phyloP scores from a whole-genome alignment of 2,888 invertebrate species.

The Rhamnusium bicolor region DNA sequence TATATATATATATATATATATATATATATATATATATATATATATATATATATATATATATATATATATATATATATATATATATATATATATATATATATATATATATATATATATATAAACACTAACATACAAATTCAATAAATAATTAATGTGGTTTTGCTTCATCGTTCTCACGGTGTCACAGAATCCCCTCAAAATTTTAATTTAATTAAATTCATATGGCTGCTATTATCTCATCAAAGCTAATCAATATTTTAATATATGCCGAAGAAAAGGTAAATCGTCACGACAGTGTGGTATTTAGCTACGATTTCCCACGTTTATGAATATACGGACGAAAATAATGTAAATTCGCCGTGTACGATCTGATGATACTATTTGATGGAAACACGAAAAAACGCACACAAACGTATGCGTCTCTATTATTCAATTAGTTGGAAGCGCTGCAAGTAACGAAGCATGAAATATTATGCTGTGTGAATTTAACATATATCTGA shows the following conservation, averaged over 20 bases:
- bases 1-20: no score
- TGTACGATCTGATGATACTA: constrained; percentile 49
- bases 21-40: no score
- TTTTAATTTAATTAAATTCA: constrained; percentile 46
- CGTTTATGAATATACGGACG: constrained; percentile 48
- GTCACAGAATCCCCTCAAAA: constrained; percentile 46
- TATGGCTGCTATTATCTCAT: constrained; percentile 54
- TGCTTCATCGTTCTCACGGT: constrained; percentile 10
- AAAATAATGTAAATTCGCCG: constrained; percentile 50
- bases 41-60: no score
- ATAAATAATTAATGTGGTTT: neutral
- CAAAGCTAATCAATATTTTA: constrained; percentile 56
- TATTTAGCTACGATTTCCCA: constrained; percentile 52
- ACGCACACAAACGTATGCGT: constrained; percentile 42
- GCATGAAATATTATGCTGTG: constrained; percentile 48
- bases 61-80: no score
- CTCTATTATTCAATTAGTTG: constrained; percentile 54
- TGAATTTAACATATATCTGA: constrained; percentile 49
- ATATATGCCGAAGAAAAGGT: constrained; percentile 57
- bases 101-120: no score
- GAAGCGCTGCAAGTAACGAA: constrained; percentile 45
- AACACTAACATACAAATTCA: no score
- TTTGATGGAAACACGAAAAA: constrained; percentile 52
- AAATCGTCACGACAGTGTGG: constrained; percentile 56
- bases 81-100: no score